A percentile compares a stretch with the other conserved stretches of the same genome.
Evolutionary conservation across 2,797 vertebrate species (phyloP).

Genomic region (Trichosurus vulpecula): DNA sequence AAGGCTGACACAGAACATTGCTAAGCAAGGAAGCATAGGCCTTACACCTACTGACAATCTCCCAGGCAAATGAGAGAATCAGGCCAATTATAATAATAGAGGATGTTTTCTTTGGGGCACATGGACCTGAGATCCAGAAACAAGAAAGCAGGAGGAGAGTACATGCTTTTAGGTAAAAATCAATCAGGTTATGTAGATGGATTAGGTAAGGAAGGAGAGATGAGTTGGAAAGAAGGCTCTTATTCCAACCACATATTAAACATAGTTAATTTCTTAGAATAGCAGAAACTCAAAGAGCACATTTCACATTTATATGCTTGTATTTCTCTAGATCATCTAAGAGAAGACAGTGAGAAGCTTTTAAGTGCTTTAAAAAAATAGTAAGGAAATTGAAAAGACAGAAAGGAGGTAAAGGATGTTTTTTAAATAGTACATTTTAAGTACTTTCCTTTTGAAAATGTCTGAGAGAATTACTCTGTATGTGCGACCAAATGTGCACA

Average conservation of each 20-base stretch:
- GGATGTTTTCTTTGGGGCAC: background rate
- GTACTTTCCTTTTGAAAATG: slow-evolving; percentile 38
- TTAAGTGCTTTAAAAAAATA: slow-evolving; percentile 5
- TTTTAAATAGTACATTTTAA: slow-evolving; percentile 46
- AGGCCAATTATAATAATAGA: background rate
- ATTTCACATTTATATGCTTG: slow-evolving; percentile 13
- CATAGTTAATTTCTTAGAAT: background rate
- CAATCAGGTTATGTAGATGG: background rate
- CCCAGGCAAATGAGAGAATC: background rate
- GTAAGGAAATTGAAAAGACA: slow-evolving; percentile 15
- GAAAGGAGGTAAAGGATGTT: background rate
- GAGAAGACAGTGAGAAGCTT: slow-evolving; percentile 18
- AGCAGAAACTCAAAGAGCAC: background rate
- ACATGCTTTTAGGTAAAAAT: background rate
- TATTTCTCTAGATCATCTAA: slow-evolving; percentile 33
- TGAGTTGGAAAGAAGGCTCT: background rate
- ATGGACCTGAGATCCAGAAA: background rate
- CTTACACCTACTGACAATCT: background rate
- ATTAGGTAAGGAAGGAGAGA: background rate
- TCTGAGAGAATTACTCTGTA: slow-evolving; percentile 21
- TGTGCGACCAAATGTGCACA: background rate
- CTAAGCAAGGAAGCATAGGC: background rate
- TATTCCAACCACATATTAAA: background rate
- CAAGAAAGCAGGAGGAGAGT: background rate
- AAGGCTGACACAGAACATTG: background rate